These are phyloP conservation scores for Lordiphosa fenestrarum DNA, from an alignment of 2,888 invertebrate species.

Conservation along the genomic window DNA sequence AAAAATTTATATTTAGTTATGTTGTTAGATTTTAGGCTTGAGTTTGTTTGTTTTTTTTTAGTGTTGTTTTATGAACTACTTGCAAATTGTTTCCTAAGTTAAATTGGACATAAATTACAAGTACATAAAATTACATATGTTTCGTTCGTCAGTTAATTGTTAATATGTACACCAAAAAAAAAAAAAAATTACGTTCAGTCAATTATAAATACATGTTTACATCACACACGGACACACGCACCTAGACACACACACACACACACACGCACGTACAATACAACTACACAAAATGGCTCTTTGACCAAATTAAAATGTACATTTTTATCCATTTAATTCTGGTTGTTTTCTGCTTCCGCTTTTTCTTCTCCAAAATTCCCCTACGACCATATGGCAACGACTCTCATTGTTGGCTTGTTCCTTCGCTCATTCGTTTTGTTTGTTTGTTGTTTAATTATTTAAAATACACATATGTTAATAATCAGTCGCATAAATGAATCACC, in stretches of 20 bases:
- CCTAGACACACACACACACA: conserved; percentile 33
- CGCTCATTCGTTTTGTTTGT: conserved; percentile 10
- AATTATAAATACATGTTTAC: conserved; percentile 54
- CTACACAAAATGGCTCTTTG: conserved; percentile 19
- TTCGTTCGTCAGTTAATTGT: conserved; percentile 52
- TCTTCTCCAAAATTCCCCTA: conserved; percentile 36
- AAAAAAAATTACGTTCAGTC: conserved; percentile 58
- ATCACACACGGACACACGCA: conserved; percentile 11
- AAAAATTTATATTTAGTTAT: no score
- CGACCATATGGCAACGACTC: conserved; percentile 31
- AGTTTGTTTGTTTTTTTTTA: conserved; percentile 1
- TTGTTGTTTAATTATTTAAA: conserved; percentile 36
- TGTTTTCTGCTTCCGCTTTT: neutral
- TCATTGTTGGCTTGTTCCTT: neutral
- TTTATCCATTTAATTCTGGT: neutral
- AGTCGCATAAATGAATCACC: conserved; percentile 77
- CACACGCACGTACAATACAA: conserved; percentile 42
- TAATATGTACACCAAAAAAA: conserved; percentile 62
- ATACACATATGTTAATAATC: conserved; percentile 68
- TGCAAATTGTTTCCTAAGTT: conserved; percentile 6
- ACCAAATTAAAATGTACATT: conserved; percentile 20
- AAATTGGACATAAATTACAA: conserved; percentile 33
- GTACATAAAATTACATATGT: conserved; percentile 14
- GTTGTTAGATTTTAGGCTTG: no score
- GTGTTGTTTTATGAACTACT: conserved; percentile 15